Percentiles rank a stretch among this genome's conserved stretches.
Evolutionary conservation across 2,113 vertebrate genomes (phyloP).

Genomic region (Carlito syrichta): DNA sequence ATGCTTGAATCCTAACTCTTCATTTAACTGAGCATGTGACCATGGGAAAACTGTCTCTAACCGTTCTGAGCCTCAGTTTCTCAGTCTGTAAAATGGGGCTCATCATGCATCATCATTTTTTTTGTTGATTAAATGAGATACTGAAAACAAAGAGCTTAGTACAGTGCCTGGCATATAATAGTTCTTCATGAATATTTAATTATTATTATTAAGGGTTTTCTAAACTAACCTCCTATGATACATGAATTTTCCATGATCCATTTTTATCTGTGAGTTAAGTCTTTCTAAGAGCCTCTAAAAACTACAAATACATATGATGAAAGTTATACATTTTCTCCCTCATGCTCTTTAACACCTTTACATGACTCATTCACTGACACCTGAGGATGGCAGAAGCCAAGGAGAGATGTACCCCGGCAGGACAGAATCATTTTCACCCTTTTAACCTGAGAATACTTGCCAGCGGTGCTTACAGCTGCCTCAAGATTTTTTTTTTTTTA

Average conservation of each 20-base stretch:
- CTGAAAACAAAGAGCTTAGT: not conserved
- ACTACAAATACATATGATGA: not conserved
- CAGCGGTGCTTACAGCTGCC: no score
- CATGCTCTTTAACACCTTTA: not conserved
- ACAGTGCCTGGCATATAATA: not conserved
- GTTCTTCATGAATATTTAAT: not conserved
- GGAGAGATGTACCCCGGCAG: not conserved
- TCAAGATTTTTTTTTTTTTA: no score
- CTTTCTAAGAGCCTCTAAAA: not conserved
- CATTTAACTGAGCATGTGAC: not conserved
- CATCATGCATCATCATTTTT: not conserved
- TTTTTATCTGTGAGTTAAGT: not conserved
- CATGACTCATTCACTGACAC: not conserved
- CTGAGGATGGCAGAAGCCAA: not conserved
- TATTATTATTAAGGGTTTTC: not conserved
- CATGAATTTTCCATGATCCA: not conserved
- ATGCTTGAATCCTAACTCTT: not conserved
- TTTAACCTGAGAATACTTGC: no score
- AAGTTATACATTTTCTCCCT: not conserved
- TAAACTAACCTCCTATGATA: not conserved
- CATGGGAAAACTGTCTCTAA: not conserved
- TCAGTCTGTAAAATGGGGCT: not conserved
- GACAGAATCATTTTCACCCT: not conserved
- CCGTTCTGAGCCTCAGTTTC: not conserved
- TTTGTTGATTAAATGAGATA: not conserved